Evolutionary conservation across 92 coral and sea anemone species (phyloP).

Genomic region (Epizoanthus fatuus): DNA sequence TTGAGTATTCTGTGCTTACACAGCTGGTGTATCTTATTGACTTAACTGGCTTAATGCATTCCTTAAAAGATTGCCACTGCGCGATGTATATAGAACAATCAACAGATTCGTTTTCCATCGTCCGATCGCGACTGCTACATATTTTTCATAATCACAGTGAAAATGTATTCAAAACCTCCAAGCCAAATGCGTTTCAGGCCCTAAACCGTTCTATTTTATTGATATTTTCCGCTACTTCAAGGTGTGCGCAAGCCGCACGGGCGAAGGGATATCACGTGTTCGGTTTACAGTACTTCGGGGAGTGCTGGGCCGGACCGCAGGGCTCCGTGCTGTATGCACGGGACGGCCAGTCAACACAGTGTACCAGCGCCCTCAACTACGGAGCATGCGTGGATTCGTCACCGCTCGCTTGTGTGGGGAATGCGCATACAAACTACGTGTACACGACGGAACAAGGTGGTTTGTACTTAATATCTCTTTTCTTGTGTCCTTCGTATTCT

Average conservation of each 20-base stretch:
- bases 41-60: too few relatives aligned
- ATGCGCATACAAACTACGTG: slow-evolving; percentile 15
- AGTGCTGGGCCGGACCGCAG: slow-evolving; percentile 10
- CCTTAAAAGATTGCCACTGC: too few relatives aligned
- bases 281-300: slow-evolving; percentile 39
- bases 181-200: too few relatives aligned
- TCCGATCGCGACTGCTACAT: too few relatives aligned
- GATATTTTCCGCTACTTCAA: neutral
- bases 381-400: slow-evolving; percentile 36
- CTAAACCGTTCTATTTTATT: too few relatives aligned
- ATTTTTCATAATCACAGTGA: too few relatives aligned
- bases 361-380: slow-evolving; percentile 45
- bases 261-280: slow-evolving; percentile 11
- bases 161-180: too few relatives aligned
- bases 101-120: too few relatives aligned
- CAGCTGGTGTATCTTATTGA: too few relatives aligned
- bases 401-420: slow-evolving; percentile 24
- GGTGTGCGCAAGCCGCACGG: slow-evolving; percentile 9
- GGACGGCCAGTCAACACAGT: slow-evolving; percentile 30
- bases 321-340: neutral
- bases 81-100: too few relatives aligned
- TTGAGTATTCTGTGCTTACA: too few relatives aligned
- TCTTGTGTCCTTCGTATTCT: too few relatives aligned
- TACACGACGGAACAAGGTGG: slow-evolving; percentile 13
- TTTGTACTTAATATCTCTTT: neutral